Conservation (phyloP, 2,888 invertebrate species). For the Rhodophaea formosa region DNA sequence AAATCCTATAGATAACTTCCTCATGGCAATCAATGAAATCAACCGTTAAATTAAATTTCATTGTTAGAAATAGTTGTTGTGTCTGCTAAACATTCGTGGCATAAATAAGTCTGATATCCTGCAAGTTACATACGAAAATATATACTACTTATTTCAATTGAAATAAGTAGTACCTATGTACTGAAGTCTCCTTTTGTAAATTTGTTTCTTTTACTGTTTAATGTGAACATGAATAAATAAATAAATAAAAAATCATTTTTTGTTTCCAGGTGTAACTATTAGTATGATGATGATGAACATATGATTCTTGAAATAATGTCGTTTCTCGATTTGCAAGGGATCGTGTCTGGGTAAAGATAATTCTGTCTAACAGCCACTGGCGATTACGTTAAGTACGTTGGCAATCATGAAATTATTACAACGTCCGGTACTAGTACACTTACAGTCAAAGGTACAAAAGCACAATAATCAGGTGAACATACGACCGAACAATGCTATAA, state of each 20-base stretch:
- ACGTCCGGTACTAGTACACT: slow-evolving; percentile 67
- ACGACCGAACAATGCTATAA: slow-evolving; percentile 19
- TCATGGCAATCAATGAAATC: slow-evolving; percentile 37
- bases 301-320: background rate
- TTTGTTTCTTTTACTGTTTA: too few relatives aligned
- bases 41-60: slow-evolving; percentile 58
- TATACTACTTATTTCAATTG: too few relatives aligned
- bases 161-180: too few relatives aligned
- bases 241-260: too few relatives aligned
- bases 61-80: slow-evolving; percentile 31
- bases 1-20: slow-evolving; percentile 39
- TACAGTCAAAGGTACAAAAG: slow-evolving; percentile 57
- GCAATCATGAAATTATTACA: slow-evolving; percentile 73
- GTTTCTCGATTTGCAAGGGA: slow-evolving; percentile 31
- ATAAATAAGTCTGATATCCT: background rate
- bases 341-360: slow-evolving; percentile 62
- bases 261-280: too few relatives aligned
- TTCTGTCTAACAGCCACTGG: slow-evolving; percentile 50
- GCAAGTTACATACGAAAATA: too few relatives aligned
- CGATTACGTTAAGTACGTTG: slow-evolving; percentile 65
- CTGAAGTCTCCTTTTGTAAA: too few relatives aligned
- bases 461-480: slow-evolving; percentile 24
- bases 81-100: background rate
- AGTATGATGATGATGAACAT: too few relatives aligned
- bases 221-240: too few relatives aligned